A percentile compares a stretch with the other conserved stretches of the same genome.
Conservation (phyloP, 2,888 invertebrate species). For the Chromoteleia sp. region DNA sequence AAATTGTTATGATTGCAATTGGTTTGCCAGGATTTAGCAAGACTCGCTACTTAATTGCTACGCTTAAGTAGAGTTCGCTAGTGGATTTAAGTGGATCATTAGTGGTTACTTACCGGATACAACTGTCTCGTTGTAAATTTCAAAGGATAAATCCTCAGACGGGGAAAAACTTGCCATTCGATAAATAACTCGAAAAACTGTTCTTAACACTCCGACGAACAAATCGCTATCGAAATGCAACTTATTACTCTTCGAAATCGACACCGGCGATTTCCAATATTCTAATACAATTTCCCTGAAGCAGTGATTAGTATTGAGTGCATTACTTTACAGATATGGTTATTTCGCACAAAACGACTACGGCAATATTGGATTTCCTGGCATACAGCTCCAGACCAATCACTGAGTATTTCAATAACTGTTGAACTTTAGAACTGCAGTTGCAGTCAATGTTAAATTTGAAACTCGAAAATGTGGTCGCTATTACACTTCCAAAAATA, state of each 20-base stretch:
- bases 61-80: constrained; percentile 37
- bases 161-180: background rate
- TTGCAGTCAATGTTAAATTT: constrained; percentile 37
- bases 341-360: constrained; percentile 65
- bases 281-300: constrained; percentile 53
- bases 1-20: constrained; percentile 49
- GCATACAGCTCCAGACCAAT: constrained; percentile 57
- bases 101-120: constrained; percentile 52
- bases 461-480: constrained; percentile 45
- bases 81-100: constrained; percentile 56
- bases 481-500: constrained; percentile 42
- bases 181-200: constrained; percentile 36
- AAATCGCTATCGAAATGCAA: constrained; percentile 28
- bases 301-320: constrained; percentile 66
- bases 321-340: constrained; percentile 67
- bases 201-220: background rate
- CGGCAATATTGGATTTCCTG: constrained; percentile 66
- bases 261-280: constrained; percentile 42
- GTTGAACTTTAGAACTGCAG: constrained; percentile 63
- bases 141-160: constrained; percentile 23
- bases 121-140: constrained; percentile 35
- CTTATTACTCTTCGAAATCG: constrained; percentile 37
- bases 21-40: constrained; percentile 23
- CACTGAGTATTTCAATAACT: constrained; percentile 66
- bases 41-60: constrained; percentile 45